phyloP scores from a whole-genome alignment of 2,797 vertebrate genomes.

The Dermochelys coriacea region DNA sequence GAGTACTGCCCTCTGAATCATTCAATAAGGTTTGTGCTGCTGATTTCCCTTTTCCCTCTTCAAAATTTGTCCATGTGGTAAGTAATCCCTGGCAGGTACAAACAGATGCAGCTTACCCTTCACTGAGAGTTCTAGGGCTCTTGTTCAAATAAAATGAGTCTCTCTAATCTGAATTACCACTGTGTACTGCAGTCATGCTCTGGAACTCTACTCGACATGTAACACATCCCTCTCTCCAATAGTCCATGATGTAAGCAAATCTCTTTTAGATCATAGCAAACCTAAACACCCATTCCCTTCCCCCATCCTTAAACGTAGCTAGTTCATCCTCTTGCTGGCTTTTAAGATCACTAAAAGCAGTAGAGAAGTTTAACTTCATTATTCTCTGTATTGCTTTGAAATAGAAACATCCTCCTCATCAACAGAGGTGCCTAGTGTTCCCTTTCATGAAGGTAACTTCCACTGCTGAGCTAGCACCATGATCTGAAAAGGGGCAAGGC shows the following conservation, averaged over 20 bases:
- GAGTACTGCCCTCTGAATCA: background rate
- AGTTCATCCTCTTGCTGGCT: background rate
- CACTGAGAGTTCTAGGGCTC: background rate
- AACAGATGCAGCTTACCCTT: no score
- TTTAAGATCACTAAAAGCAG: background rate
- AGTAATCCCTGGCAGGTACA: no score
- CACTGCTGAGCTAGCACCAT: background rate
- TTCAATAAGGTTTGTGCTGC: background rate
- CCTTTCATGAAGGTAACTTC: background rate
- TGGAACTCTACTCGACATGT: background rate
- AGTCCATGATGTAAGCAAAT: background rate
- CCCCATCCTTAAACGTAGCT: background rate
- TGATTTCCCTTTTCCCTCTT: background rate
- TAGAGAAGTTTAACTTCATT: no score
- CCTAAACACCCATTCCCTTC: background rate
- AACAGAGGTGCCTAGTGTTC: background rate
- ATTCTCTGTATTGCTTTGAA: background rate
- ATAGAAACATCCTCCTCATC: background rate
- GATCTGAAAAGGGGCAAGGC: background rate
- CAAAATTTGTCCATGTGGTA: background rate
- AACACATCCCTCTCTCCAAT: background rate
- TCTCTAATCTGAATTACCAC: no score
- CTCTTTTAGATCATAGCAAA: background rate
- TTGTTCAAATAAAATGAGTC: background rate
- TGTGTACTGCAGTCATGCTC: background rate